Conservation (phyloP, 2,113 vertebrate species). For the Furnarius figulus region DNA sequence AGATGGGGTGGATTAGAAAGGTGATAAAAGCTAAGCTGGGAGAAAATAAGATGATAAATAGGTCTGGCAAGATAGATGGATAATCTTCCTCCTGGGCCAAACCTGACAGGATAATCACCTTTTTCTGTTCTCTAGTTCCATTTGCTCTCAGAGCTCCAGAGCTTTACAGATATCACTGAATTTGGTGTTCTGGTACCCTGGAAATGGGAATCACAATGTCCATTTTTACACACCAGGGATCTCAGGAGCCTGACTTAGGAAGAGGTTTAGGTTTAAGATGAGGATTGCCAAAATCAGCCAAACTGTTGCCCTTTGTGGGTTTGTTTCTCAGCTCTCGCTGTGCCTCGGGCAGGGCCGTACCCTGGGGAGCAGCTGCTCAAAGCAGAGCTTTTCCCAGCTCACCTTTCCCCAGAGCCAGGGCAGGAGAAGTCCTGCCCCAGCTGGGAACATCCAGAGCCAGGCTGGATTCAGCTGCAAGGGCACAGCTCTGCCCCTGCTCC, state of each 20-base stretch:
- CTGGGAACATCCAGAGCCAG: background rate
- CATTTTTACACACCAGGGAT: background rate
- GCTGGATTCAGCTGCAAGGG: accelerated
- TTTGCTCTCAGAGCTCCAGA: background rate
- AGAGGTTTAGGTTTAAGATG: background rate
- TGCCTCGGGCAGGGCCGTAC: accelerated
- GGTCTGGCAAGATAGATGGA: slow-evolving; percentile 25
- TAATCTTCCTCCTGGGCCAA: slow-evolving; percentile 23
- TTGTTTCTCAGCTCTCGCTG: accelerated
- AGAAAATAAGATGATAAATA: slow-evolving; percentile 40
- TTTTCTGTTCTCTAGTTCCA: background rate
- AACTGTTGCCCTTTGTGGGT: background rate
- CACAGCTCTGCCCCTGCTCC: background rate
- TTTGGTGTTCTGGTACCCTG: background rate
- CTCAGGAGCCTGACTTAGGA: background rate
- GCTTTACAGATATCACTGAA: background rate
- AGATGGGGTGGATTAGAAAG: slow-evolving; percentile 22
- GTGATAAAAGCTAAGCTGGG: slow-evolving; percentile 28
- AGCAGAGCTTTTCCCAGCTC: background rate
- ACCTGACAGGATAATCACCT: slow-evolving; percentile 34
- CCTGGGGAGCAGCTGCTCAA: background rate
- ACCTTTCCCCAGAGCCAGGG: background rate
- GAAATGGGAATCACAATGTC: background rate
- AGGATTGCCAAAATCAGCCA: background rate
- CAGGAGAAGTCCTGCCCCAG: background rate